A percentile compares a stretch with the other conserved stretches of the same genome.
Conservation (phyloP, 2,797 vertebrate species). For the Alfaro cultratus region DNA sequence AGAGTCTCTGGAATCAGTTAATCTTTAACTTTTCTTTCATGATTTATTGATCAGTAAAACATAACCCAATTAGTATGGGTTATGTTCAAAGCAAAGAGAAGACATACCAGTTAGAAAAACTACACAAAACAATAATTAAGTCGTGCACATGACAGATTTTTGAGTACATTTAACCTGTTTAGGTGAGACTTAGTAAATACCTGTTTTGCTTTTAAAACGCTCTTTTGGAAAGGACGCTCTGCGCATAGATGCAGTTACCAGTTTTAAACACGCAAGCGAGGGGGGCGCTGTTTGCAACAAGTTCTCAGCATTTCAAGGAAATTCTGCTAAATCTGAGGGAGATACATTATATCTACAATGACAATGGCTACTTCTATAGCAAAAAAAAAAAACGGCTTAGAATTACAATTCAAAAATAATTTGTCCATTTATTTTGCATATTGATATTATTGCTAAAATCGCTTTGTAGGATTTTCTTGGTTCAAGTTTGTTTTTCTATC, state of each 20-base stretch:
- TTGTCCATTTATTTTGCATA: background rate
- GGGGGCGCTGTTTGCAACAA: slow-evolving; percentile 64
- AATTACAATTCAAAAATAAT: background rate
- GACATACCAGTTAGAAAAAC: background rate
- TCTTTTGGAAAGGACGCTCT: background rate
- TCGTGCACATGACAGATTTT: background rate
- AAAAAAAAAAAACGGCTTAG: background rate
- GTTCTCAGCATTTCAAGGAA: background rate
- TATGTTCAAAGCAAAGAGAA: background rate
- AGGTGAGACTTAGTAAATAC: background rate
- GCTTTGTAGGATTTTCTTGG: background rate
- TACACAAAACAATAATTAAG: background rate
- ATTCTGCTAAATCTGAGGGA: background rate
- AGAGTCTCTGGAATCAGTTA: background rate
- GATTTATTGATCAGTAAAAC: slow-evolving; percentile 19
- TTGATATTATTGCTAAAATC: background rate
- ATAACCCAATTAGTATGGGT: background rate
- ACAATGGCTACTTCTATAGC: background rate
- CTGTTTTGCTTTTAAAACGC: background rate
- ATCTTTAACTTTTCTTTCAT: slow-evolving; percentile 1
- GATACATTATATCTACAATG: too few relatives aligned
- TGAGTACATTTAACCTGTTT: background rate
- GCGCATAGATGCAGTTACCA: slow-evolving; percentile 28
- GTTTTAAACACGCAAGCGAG: background rate
- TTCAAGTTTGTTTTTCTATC: background rate